Percentiles rank a stretch among this genome's conserved stretches.
Conservation (phyloP, 2,888 invertebrate species). For the Hydraecia micacea region DNA sequence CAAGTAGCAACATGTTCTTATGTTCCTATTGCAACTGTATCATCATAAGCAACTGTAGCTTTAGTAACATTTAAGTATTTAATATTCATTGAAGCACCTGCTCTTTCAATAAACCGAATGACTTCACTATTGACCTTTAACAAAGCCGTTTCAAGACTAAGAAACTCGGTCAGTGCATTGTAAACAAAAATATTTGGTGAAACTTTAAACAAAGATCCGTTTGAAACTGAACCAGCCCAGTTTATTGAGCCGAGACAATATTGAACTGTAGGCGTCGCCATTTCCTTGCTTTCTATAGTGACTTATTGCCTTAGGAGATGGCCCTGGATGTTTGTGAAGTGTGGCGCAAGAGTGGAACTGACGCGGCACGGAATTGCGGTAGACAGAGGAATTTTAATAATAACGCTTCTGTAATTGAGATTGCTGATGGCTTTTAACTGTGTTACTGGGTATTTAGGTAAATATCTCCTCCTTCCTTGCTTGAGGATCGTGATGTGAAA, state of each 20-base stretch:
- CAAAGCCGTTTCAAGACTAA: slow-evolving; percentile 39
- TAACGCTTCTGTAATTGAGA: slow-evolving; percentile 41
- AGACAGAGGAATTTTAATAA: slow-evolving; percentile 50
- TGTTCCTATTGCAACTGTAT: not conserved
- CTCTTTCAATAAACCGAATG: slow-evolving; percentile 34
- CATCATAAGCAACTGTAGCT: not conserved
- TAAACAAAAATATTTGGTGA: slow-evolving; percentile 68
- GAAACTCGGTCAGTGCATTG: slow-evolving; percentile 61
- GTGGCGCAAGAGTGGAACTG: slow-evolving; percentile 67
- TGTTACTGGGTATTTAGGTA: slow-evolving; percentile 41
- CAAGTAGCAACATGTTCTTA: not conserved
- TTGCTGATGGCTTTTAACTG: slow-evolving; percentile 35
- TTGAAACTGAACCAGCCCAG: slow-evolving; percentile 74
- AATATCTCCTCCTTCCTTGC: not conserved
- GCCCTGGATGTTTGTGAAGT: slow-evolving; percentile 63
- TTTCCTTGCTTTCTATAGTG: slow-evolving; percentile 81
- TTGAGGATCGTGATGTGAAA: not conserved
- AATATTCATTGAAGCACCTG: slow-evolving; percentile 32
- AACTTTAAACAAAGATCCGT: slow-evolving; percentile 71
- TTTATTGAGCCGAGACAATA: slow-evolving; percentile 80
- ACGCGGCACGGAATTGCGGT: slow-evolving; percentile 59
- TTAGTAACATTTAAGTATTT: not conserved
- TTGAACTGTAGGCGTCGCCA: slow-evolving; percentile 68
- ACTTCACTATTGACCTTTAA: slow-evolving; percentile 43
- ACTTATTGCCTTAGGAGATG: slow-evolving; percentile 76